Evolutionary conservation across 2,797 vertebrate genomes (phyloP).

Genomic region (Enteromius viviparus): DNA sequence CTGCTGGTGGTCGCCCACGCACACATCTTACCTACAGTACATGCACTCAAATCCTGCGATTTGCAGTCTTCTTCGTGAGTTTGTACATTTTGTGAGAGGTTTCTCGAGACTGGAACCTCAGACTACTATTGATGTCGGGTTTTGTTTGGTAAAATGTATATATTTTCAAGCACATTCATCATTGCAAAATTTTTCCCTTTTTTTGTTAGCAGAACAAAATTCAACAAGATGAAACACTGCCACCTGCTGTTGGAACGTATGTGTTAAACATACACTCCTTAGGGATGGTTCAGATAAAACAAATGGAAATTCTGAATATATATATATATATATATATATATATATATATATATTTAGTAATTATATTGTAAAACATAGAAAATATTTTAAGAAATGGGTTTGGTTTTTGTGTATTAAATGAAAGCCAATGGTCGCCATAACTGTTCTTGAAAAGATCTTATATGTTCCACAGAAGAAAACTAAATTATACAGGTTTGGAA

Average conservation of each 20-base stretch:
- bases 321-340: too few relatives aligned
- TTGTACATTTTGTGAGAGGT: neutral
- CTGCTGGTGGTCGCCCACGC: constrained; percentile 41
- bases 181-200: neutral
- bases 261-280: neutral
- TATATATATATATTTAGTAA: too few relatives aligned
- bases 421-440: neutral
- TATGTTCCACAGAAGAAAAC: neutral
- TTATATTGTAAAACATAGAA: neutral
- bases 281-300: neutral
- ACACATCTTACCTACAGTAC: constrained; percentile 21
- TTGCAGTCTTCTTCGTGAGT: neutral
- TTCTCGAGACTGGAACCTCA: neutral
- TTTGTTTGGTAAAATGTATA: neutral
- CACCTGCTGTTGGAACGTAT: constrained; percentile 11
- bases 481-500: neutral
- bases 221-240: neutral
- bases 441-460: neutral
- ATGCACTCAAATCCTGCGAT: neutral
- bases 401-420: neutral
- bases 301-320: too few relatives aligned
- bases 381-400: neutral
- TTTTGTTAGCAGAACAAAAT: neutral
- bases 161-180: neutral
- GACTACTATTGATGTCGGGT: neutral